A percentile compares a stretch with the other conserved stretches of the same genome.
These are phyloP conservation scores for Tenthredo amoena DNA, from an alignment of 2,888 invertebrate species.

Conservation along the genomic window DNA sequence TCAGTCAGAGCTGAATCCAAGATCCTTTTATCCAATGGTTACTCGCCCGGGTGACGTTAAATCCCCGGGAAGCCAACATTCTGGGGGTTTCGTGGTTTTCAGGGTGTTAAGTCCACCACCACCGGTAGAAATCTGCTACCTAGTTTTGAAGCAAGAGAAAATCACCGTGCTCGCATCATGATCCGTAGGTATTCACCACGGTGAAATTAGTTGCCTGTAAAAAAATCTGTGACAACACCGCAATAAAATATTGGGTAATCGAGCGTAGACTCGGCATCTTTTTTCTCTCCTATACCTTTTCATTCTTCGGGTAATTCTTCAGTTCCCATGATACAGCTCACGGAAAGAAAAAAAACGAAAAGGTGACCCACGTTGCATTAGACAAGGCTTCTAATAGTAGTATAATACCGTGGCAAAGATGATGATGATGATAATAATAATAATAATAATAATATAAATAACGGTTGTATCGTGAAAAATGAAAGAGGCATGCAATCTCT, in stretches of 20 bases:
- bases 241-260: slow-evolving; percentile 27
- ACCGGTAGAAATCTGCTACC: background rate
- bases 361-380: slow-evolving; percentile 29
- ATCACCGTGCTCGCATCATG: background rate
- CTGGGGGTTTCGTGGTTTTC: slow-evolving; percentile 40
- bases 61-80: slow-evolving; percentile 34
- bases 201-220: slow-evolving; percentile 45
- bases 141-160: background rate
- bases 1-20: background rate
- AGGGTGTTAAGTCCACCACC: slow-evolving; percentile 22
- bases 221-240: slow-evolving; percentile 4
- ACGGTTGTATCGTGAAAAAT: slow-evolving; percentile 55
- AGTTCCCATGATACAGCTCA: background rate
- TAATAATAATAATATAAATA: background rate
- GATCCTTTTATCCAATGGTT: slow-evolving; percentile 44
- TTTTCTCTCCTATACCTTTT: background rate
- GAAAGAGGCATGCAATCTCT: slow-evolving; percentile 69
- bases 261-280: background rate
- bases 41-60: slow-evolving; percentile 32
- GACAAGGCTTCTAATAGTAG: background rate
- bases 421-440: background rate
- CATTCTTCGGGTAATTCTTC: slow-evolving; percentile 7
- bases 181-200: background rate
- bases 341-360: slow-evolving; percentile 44
- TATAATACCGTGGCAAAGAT: background rate